Conservation (phyloP, 2,797 vertebrate genomes). For the Menidia menidia region DNA sequence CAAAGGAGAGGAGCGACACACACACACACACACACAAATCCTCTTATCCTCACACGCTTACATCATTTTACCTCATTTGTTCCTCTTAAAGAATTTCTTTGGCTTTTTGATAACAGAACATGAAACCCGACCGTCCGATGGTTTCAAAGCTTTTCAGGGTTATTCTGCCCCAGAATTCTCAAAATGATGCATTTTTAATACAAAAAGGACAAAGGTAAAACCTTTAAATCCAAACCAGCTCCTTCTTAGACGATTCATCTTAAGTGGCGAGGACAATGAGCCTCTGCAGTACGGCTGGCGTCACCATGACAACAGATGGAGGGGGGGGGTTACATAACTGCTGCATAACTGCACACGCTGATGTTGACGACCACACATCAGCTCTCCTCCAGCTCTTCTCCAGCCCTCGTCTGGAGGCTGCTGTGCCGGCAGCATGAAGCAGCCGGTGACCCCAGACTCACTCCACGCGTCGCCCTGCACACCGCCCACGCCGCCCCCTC, state of each 20-base stretch:
- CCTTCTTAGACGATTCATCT: not conserved
- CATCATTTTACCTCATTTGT: slow-evolving; percentile 18
- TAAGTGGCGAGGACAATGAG: slow-evolving; percentile 5
- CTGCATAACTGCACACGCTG: slow-evolving; percentile 34
- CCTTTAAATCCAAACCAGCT: not conserved
- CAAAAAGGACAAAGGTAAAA: not conserved
- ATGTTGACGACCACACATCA: too few species aligned
- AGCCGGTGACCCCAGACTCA: too few species aligned
- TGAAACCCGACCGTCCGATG: not conserved
- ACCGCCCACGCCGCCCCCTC: not conserved
- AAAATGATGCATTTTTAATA: not conserved
- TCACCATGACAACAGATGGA: slow-evolving; percentile 69
- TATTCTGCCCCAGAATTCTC: not conserved
- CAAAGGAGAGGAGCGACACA: slow-evolving; percentile 7
- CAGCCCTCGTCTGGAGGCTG: too few species aligned
- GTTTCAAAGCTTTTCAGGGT: not conserved
- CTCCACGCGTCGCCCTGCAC: too few species aligned
- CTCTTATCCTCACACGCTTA: slow-evolving; percentile 46
- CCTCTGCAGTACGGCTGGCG: slow-evolving; percentile 53
- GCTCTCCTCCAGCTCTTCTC: too few species aligned
- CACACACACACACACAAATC: slow-evolving; percentile 28
- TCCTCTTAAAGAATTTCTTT: not conserved
- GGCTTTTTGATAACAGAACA: slow-evolving; percentile 11
- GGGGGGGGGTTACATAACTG: slow-evolving; percentile 58
- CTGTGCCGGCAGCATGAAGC: too few species aligned